Evolutionary conservation across 2,888 invertebrate species (phyloP).

Genomic region (Pherbina coryleti): DNA sequence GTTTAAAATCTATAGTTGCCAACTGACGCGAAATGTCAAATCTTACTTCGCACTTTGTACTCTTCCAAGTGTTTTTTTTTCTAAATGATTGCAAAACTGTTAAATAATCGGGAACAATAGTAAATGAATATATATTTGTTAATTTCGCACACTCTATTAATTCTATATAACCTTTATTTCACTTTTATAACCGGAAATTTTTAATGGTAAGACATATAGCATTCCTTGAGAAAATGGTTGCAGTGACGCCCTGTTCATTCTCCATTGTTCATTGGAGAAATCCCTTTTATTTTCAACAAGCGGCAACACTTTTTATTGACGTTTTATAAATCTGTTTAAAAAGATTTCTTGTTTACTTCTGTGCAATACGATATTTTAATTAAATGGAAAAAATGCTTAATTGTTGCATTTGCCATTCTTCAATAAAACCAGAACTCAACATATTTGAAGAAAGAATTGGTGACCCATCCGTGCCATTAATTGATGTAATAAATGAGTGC

Average conservation of each 20-base stretch:
- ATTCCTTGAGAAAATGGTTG: too few species aligned
- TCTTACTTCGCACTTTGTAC: too few species aligned
- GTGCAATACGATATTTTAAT: conserved; percentile 4
- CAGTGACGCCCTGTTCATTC: not conserved
- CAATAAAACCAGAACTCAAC: conserved; percentile 53
- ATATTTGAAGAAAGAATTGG: conserved; percentile 54
- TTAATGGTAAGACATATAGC: not conserved
- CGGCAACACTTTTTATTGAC: not conserved
- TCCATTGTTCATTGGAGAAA: not conserved
- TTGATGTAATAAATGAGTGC: conserved; percentile 55
- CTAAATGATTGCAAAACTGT: too few species aligned
- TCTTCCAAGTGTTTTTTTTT: too few species aligned
- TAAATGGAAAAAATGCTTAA: conserved; percentile 49
- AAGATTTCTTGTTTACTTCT: not conserved
- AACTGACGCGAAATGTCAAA: too few species aligned
- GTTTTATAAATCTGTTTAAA: not conserved
- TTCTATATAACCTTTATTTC: too few species aligned
- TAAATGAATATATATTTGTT: too few species aligned
- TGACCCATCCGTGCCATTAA: conserved; percentile 54
- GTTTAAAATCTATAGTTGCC: too few species aligned
- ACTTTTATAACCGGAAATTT: too few species aligned
- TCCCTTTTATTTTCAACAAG: too few species aligned
- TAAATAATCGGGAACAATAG: too few species aligned
- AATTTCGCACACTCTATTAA: too few species aligned
- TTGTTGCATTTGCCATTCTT: conserved; percentile 58